These are phyloP conservation scores for Brachyhypopomus gauderio DNA, from an alignment of 2,113 vertebrate species.

Conservation along the genomic window DNA sequence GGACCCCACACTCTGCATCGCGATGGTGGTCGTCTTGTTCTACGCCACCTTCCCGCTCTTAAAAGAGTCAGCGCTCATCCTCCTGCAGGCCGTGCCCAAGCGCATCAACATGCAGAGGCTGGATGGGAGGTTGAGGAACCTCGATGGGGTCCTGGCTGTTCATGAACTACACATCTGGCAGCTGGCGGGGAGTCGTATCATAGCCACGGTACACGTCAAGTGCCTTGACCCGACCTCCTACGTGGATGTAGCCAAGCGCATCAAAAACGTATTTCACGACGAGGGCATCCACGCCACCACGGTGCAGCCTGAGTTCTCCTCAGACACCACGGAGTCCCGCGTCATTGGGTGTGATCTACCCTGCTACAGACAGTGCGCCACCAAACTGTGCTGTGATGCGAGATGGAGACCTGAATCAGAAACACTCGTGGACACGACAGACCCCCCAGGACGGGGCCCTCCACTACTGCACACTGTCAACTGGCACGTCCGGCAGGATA, in stretches of 20 bases:
- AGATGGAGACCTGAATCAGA: constrained; percentile 62
- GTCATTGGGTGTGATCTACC: constrained; percentile 78
- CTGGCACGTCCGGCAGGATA: constrained; percentile 18
- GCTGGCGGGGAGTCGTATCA: constrained; percentile 83
- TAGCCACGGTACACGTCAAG: constrained; percentile 87
- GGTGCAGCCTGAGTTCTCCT: constrained; percentile 85
- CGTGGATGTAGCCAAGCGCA: constrained; percentile 85
- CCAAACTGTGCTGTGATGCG: constrained; percentile 83
- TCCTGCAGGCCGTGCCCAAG: constrained; percentile 86
- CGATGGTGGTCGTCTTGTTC: constrained; percentile 84
- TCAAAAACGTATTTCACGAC: constrained; percentile 84
- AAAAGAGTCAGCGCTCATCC: constrained; percentile 86
- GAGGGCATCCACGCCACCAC: constrained; percentile 87
- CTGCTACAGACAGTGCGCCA: constrained; percentile 83
- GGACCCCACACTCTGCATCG: constrained; percentile 83
- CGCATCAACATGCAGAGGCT: constrained; percentile 83
- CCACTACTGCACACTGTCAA: neutral
- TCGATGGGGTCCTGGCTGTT: constrained; percentile 83
- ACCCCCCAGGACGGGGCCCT: neutral
- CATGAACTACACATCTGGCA: constrained; percentile 88
- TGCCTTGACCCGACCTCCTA: constrained; percentile 82
- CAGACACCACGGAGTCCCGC: constrained; percentile 69
- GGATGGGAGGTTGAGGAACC: constrained; percentile 75
- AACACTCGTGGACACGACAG: constrained; percentile 53
- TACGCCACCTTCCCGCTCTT: constrained; percentile 85